These are phyloP conservation scores for Drosophila cracens DNA, from an alignment of 2,888 invertebrate species.

Conservation along the genomic window DNA sequence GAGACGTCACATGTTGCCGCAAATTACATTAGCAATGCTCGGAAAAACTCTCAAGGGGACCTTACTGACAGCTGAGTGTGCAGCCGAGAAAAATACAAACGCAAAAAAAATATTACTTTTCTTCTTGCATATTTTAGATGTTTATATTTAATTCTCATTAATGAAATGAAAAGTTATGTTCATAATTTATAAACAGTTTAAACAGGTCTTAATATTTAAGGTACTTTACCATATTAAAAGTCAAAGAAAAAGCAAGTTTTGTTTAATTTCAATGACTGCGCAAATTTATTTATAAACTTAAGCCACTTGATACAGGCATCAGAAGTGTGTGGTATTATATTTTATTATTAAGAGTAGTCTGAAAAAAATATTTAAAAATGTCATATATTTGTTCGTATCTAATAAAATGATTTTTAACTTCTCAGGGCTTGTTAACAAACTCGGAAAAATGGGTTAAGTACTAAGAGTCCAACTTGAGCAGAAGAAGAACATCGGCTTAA, in stretches of 20 bases:
- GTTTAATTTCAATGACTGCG: neutral
- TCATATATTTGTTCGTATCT: neutral
- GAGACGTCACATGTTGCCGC: conserved; percentile 70
- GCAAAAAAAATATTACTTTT: neutral
- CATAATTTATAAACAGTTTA: neutral
- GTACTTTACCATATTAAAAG: neutral
- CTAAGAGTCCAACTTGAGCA: neutral
- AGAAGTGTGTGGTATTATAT: neutral
- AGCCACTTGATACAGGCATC: neutral
- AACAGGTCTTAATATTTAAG: neutral
- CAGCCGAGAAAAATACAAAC: conserved; percentile 1
- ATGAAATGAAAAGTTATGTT: neutral
- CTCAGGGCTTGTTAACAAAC: neutral
- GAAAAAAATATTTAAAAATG: neutral
- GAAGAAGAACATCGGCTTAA: neutral
- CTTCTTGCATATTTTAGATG: neutral
- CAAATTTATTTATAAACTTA: neutral
- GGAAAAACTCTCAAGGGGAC: conserved; percentile 9
- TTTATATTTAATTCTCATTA: neutral
- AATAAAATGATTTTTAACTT: neutral
- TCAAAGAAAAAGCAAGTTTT: neutral
- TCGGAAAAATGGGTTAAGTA: neutral
- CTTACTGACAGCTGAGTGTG: conserved; percentile 1
- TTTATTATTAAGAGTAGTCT: neutral
- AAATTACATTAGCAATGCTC: conserved; percentile 60